phyloP scores from a whole-genome alignment of 2,113 vertebrate species.

The Tachuris rubrigastra region DNA sequence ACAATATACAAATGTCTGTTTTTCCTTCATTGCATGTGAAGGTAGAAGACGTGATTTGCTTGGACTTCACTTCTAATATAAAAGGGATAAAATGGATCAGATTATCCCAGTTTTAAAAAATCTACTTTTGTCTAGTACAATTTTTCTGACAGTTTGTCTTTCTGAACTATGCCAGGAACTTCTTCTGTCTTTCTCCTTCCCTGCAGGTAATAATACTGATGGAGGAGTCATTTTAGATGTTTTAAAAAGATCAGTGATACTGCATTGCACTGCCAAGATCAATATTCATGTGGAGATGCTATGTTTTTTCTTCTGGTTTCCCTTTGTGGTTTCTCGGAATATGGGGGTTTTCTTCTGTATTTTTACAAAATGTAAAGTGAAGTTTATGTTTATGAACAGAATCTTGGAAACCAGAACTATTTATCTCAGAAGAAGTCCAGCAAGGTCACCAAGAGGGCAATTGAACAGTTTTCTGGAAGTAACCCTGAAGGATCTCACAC shows the following conservation, averaged over 20 bases:
- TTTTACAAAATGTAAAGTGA: constrained; percentile 44
- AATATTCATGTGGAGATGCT: constrained; percentile 34
- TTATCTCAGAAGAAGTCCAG: background rate
- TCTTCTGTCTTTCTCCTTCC: background rate
- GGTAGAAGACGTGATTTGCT: background rate
- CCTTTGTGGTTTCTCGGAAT: constrained; percentile 11
- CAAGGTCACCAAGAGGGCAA: constrained; percentile 14
- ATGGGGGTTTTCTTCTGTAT: background rate
- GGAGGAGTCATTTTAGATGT: constrained; percentile 5
- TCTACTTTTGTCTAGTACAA: background rate
- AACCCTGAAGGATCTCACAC: background rate
- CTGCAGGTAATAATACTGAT: constrained; percentile 10
- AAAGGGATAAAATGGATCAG: background rate
- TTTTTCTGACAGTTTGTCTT: background rate
- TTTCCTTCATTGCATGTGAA: background rate
- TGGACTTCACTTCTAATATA: background rate
- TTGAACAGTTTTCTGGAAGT: background rate
- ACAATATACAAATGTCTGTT: background rate
- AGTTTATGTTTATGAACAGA: constrained; percentile 40
- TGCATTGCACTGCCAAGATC: constrained; percentile 40
- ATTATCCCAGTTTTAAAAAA: background rate
- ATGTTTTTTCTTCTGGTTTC: constrained; percentile 40
- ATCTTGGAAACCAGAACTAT: constrained; percentile 15
- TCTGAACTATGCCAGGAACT: background rate
- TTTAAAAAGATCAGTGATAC: constrained; percentile 12